Base-by-base conservation (phyloP, 2,888 invertebrate genomes). In the Melipona beecheii region DNA sequence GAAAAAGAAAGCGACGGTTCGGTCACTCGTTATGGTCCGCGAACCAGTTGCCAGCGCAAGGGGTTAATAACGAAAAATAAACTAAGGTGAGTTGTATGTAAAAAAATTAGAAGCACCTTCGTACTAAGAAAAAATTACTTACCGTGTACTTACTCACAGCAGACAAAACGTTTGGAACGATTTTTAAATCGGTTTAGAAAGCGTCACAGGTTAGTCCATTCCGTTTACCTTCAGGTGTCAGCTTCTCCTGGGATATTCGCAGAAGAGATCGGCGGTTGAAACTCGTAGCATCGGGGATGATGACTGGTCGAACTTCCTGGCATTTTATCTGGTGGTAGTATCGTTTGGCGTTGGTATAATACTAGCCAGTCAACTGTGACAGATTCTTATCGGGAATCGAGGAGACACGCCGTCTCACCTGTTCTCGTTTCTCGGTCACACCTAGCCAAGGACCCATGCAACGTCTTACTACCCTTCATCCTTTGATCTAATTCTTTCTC, bases 321-420 rank as follows among this genome's bases (percentile, higher is more conserved):
- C 87, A 93, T 93, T 92, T 93, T 93, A 93, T 93, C 93, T 91
- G 90, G 88, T 87, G 87, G 88, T 86, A 89, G 86, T 92, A 92
- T 92, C 91, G 89, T 86, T 86, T 83, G 91, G 91, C 90, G 91
- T 92, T 92, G 91, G 91, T 86, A 75, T 43, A 43, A 43, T 81
- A 85, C 86, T 81, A 78, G 87, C 87, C 86, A 89, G 90, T 89
- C 91, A 85, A 72, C 86, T 85, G 89, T 92, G 93, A 93, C 93
- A 93, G 93, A 93, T 93, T 87, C 85, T 93, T 93, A 93, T 93
- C 93, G 86, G 83, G 71, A 84, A 83, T 83, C 83, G 82, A 86
- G 89, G 92, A 93, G 93, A 93, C 93, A 91, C 92, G 91, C 92
- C 86, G 93, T 93, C 93, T 93, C 91, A 90, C 87, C 88, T 72